A percentile compares a stretch with the other conserved stretches of the same genome.
These are phyloP conservation scores for Australoheros facetus DNA, from an alignment of 2,797 vertebrate species.

Conservation along the genomic window DNA sequence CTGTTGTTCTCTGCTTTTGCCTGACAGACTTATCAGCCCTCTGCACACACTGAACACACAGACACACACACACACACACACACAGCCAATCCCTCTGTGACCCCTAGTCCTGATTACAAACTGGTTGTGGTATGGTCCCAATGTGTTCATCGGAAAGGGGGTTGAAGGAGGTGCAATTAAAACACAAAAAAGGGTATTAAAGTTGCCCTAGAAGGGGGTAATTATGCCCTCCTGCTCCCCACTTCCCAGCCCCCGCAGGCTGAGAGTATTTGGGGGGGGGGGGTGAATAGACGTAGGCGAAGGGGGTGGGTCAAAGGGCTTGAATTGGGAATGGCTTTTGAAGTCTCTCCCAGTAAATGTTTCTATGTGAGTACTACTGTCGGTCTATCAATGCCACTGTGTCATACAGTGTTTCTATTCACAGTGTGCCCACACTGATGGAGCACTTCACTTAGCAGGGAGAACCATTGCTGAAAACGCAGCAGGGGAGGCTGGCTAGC, in stretches of 20 bases:
- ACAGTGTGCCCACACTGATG: conserved; percentile 32
- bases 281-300: conserved; percentile 63
- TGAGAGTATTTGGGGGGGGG: conserved; percentile 36
- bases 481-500: conserved; percentile 36
- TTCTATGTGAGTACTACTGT: conserved; percentile 68
- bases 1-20: conserved; percentile 54
- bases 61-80: conserved; percentile 36
- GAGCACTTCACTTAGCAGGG: conserved; percentile 55
- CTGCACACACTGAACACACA: conserved; percentile 53
- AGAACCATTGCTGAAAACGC: conserved; percentile 49
- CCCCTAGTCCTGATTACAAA: conserved; percentile 63
- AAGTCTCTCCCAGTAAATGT: conserved; percentile 61
- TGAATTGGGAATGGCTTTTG: conserved; percentile 70
- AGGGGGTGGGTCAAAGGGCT: conserved; percentile 70
- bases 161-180: conserved; percentile 78
- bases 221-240: conserved; percentile 74
- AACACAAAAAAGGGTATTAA: conserved; percentile 85
- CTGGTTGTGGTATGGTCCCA: conserved; percentile 75
- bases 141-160: conserved; percentile 78
- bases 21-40: conserved; percentile 63
- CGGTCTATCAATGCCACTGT: conserved; percentile 67
- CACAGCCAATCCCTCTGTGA: conserved; percentile 4
- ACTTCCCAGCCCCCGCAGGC: conserved; percentile 70
- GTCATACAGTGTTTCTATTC: conserved; percentile 72
- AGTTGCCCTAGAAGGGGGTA: conserved; percentile 79